phyloP scores from a whole-genome alignment of 2,113 vertebrate genomes.

The Acanthisitta chloris region DNA sequence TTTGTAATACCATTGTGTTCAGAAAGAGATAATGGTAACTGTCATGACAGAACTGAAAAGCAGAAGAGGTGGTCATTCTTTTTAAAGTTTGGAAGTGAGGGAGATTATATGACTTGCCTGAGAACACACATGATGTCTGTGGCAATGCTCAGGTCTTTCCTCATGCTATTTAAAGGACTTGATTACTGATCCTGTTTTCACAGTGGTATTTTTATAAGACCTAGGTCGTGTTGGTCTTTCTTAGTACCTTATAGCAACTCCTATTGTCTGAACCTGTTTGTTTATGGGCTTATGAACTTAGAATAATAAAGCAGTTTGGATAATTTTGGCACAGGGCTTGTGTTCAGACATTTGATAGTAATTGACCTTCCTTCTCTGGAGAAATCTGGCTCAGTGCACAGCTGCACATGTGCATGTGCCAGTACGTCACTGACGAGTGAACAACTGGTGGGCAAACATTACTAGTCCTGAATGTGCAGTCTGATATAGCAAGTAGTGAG shows the following conservation, averaged over 20 bases:
- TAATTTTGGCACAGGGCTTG: background rate
- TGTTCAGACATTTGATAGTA: constrained; percentile 4
- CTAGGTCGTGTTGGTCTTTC: background rate
- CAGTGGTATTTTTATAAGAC: constrained; percentile 15
- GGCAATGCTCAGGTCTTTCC: background rate
- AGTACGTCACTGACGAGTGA: background rate
- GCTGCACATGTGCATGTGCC: background rate
- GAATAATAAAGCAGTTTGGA: background rate
- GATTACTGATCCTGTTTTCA: constrained; percentile 20
- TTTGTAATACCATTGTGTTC: background rate
- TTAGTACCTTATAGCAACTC: background rate
- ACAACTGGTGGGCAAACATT: constrained; percentile 23
- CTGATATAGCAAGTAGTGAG: background rate
- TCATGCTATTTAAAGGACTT: constrained; percentile 35
- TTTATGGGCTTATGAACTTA: constrained; percentile 9
- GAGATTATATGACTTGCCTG: background rate
- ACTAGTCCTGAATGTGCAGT: background rate
- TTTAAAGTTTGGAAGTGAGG: background rate
- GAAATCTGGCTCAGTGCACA: background rate
- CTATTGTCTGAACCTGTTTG: constrained; percentile 1
- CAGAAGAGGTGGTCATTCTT: background rate
- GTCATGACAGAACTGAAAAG: background rate
- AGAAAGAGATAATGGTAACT: background rate
- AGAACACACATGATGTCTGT: background rate
- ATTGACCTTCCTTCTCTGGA: constrained; percentile 20